Evolutionary conservation across 2,113 vertebrate genomes (phyloP).

Genomic region (Siphamia tubifer): DNA sequence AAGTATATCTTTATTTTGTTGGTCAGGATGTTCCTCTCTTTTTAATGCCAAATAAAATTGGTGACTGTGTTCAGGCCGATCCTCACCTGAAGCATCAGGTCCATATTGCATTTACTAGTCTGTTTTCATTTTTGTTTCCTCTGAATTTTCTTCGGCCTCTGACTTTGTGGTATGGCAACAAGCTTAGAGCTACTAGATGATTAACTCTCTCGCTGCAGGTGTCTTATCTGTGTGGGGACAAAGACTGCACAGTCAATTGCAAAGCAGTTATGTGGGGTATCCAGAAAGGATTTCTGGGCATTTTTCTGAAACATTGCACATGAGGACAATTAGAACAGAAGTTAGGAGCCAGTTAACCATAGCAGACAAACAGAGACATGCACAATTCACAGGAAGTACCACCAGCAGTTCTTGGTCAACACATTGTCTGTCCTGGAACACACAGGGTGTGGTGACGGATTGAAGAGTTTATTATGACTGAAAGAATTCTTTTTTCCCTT

Average conservation of each 20-base stretch:
- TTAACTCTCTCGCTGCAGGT: neutral
- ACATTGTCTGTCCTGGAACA: neutral
- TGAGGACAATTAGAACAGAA: neutral
- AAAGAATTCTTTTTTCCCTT: neutral
- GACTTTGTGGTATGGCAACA: neutral
- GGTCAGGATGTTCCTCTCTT: neutral
- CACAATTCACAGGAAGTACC: conserved; percentile 31
- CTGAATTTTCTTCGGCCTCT: conserved; percentile 8
- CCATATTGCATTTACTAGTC: neutral
- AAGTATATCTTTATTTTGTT: neutral
- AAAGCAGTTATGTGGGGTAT: neutral
- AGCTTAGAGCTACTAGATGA: conserved; percentile 14
- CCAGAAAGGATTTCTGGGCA: neutral
- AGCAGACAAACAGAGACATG: neutral
- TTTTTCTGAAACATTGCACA: neutral
- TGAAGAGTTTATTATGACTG: neutral
- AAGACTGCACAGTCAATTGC: conserved; percentile 9
- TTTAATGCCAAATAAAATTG: neutral
- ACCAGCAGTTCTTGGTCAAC: conserved; percentile 20
- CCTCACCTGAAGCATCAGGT: neutral
- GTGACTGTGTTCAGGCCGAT: neutral
- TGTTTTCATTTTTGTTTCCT: neutral
- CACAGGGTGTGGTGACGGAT: conserved; percentile 23
- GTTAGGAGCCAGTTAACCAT: conserved; percentile 3
- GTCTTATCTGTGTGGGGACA: conserved; percentile 25